Conservation (phyloP, 2,113 vertebrate species). For the Plectropomus leopardus region DNA sequence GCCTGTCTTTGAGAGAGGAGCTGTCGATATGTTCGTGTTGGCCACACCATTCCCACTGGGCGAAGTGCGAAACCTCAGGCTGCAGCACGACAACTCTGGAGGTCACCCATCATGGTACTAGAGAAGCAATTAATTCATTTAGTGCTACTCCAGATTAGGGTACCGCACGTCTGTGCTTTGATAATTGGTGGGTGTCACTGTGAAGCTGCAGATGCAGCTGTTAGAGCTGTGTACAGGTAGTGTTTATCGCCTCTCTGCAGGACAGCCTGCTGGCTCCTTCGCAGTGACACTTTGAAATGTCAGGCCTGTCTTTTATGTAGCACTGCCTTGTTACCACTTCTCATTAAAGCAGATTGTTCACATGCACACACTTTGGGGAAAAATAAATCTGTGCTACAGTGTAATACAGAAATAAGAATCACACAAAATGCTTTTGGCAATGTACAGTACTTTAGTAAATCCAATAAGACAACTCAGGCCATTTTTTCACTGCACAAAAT, state of each 20-base stretch:
- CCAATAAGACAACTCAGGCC: neutral
- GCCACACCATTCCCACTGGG: slow-evolving; percentile 83
- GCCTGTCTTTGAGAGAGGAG: slow-evolving; percentile 84
- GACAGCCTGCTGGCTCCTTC: neutral
- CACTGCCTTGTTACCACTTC: slow-evolving; percentile 9
- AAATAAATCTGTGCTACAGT: neutral
- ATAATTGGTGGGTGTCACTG: neutral
- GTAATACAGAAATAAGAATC: neutral
- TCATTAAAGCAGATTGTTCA: neutral
- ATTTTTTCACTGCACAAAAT: too few species aligned
- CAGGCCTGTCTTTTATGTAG: slow-evolving; percentile 1
- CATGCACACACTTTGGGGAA: neutral
- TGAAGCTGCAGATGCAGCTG: neutral
- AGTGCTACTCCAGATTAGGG: neutral
- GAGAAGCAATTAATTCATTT: neutral
- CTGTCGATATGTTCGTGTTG: slow-evolving; percentile 87
- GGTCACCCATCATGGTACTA: slow-evolving; percentile 85
- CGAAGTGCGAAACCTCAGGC: slow-evolving; percentile 81
- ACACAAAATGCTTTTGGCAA: neutral
- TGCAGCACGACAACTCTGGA: slow-evolving; percentile 89
- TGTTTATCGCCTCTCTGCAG: slow-evolving; percentile 2
- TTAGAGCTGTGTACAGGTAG: slow-evolving; percentile 21
- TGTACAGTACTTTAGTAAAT: neutral
- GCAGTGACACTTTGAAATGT: slow-evolving; percentile 32
- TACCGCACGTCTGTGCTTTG: neutral